Evolutionary conservation across 2,888 invertebrate genomes (phyloP), one percentile per base, ranked within the genome.

Genomic region (Cryptus armator): DNA sequence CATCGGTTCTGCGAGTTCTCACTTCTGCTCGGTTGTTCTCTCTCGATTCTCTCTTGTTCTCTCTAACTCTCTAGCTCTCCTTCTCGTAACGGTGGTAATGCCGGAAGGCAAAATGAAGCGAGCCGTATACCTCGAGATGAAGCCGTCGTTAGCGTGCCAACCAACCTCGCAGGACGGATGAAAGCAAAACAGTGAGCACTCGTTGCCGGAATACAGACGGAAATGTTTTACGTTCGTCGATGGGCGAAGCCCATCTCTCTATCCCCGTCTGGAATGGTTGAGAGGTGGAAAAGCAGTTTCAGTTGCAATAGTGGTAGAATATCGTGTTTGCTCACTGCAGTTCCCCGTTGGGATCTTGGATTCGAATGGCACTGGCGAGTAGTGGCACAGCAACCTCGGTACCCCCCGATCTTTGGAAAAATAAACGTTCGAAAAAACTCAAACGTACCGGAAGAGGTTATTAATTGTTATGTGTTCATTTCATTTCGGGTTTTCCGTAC

Each of bases 121-220:
- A 81, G 86, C 66, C 83, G 79, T 70, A 32, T 71, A 72, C 44
- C 62, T 51, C 68, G 59, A n/a, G 71, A 68, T 74, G 64, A 44
- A 75, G 53, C 37, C 74, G 71, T 83, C 91, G 90, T 90, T 90
- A 90, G 89, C 86, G 86, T 81, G 82, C 83, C 37, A 51, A 46
- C 64, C 66, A 46, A 84, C 67, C 44, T 59, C 70, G 64, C 83
- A 81, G 88, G 88, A 89, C 89, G 86, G 91, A 91, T 89, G 90
- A 91, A 90, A 85, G 91, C 89, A 90, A 91, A 91, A 91, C 90
- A 90, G 88, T 81, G 87, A 62, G 76, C 86, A 86, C 86, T 88
- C 88, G 88, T 88, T 89, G 81, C 88, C 87, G 84, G 86, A 84
- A 84, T 86, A 75, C 84, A 74, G 72, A 48, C 72, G 70, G 68